These are phyloP conservation scores for Mormyrus iriodes DNA, from an alignment of 2,113 vertebrate genomes.

Conservation along the genomic window DNA sequence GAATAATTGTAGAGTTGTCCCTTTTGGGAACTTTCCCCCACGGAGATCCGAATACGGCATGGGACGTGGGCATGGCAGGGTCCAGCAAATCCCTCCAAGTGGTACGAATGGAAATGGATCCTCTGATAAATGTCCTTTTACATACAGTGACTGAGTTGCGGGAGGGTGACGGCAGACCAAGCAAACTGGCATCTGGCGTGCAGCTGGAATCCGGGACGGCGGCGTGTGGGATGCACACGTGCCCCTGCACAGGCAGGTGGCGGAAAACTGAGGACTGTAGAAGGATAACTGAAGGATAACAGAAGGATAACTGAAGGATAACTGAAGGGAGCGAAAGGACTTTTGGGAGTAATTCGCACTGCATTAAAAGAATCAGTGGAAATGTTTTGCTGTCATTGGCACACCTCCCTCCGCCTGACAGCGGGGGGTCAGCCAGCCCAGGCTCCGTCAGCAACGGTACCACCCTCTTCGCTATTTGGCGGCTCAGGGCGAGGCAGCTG, in stretches of 20 bases:
- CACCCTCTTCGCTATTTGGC: not conserved
- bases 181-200: not conserved
- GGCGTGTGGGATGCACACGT: too few species aligned
- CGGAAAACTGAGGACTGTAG: not conserved
- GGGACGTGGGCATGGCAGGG: not conserved
- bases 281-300: not conserved
- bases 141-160: not conserved
- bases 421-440: not conserved
- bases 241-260: not conserved
- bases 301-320: not conserved
- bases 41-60: not conserved
- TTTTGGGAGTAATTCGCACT: not conserved
- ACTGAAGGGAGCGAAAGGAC: not conserved
- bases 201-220: too few species aligned
- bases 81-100: not conserved
- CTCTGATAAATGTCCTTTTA: not conserved
- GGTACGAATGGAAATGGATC: not conserved
- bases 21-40: not conserved
- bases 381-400: not conserved
- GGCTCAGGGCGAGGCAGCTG: not conserved
- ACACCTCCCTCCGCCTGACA: not conserved
- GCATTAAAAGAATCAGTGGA: not conserved
- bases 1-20: not conserved
- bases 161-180: not conserved
- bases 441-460: not conserved